A percentile compares a stretch with the other conserved stretches of the same genome.
These are phyloP conservation scores for Chloromyia formosa DNA, from an alignment of 2,888 invertebrate species.

Conservation along the genomic window DNA sequence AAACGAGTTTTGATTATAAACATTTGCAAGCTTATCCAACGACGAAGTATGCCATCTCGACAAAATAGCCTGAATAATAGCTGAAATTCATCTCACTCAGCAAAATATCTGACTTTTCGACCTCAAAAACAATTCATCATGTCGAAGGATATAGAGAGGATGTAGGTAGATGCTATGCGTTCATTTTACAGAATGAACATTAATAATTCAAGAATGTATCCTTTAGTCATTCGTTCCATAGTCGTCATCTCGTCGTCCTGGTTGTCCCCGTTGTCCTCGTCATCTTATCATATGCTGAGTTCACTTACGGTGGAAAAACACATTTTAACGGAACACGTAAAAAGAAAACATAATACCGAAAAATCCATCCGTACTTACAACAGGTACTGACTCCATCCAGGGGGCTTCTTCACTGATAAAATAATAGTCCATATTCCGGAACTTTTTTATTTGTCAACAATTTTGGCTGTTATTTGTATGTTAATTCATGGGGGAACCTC, in stretches of 20 bases:
- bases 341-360: background rate
- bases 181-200: constrained; percentile 10
- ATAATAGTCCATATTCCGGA: constrained; percentile 13
- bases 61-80: constrained; percentile 35
- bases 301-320: no score
- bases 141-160: background rate
- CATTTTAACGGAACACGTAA: background rate
- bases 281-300: no score
- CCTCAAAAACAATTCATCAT: constrained; percentile 23
- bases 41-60: constrained; percentile 13
- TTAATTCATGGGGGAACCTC: no score
- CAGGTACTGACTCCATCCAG: background rate
- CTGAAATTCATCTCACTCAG: constrained; percentile 27
- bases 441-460: constrained; percentile 39
- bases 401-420: constrained; percentile 3
- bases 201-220: constrained; percentile 36
- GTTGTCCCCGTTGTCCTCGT: no score
- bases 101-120: constrained; percentile 33
- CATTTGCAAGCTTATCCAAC: constrained; percentile 13
- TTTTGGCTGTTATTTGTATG: no score
- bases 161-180: background rate
- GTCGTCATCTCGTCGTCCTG: no score
- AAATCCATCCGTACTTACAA: background rate
- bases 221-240: no score
- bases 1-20: constrained; percentile 43